Percentiles rank a stretch among this genome's conserved stretches.
phyloP scores from a whole-genome alignment of 2,113 vertebrate genomes.

The Picathartes gymnocephalus region DNA sequence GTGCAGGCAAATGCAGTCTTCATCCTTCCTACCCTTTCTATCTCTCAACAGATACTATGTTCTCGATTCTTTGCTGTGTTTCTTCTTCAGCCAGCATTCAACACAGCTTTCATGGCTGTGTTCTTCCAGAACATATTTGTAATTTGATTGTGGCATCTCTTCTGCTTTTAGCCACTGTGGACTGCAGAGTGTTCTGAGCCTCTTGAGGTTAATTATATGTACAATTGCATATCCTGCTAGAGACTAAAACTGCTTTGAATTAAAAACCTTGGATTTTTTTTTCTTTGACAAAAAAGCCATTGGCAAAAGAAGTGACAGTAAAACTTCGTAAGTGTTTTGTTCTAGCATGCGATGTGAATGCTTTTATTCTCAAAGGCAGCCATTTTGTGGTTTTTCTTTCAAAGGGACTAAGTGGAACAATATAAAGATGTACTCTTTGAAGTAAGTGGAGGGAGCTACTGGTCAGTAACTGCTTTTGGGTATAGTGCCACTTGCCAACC shows the following conservation, averaged over 20 bases:
- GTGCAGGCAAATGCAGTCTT: background rate
- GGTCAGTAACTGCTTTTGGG: background rate
- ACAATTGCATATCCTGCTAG: background rate
- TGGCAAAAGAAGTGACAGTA: background rate
- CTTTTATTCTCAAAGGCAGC: background rate
- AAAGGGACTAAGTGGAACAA: background rate
- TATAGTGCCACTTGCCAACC: background rate
- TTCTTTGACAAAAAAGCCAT: background rate
- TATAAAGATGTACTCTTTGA: background rate
- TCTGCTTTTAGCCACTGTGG: background rate
- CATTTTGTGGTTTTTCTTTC: slow-evolving; percentile 31
- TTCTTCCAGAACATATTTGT: background rate
- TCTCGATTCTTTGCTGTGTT: background rate
- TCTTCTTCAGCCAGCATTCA: background rate
- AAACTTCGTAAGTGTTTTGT: background rate
- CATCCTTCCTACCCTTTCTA: background rate
- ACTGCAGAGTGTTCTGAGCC: background rate
- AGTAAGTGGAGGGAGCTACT: background rate
- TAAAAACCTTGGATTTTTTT: background rate
- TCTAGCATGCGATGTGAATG: background rate
- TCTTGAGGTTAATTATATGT: background rate
- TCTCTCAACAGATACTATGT: background rate
- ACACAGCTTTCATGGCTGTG: background rate
- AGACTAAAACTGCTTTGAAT: background rate
- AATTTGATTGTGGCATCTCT: background rate